Conservation (phyloP, 2,797 vertebrate species). For the Gambusia yucatana region DNA sequence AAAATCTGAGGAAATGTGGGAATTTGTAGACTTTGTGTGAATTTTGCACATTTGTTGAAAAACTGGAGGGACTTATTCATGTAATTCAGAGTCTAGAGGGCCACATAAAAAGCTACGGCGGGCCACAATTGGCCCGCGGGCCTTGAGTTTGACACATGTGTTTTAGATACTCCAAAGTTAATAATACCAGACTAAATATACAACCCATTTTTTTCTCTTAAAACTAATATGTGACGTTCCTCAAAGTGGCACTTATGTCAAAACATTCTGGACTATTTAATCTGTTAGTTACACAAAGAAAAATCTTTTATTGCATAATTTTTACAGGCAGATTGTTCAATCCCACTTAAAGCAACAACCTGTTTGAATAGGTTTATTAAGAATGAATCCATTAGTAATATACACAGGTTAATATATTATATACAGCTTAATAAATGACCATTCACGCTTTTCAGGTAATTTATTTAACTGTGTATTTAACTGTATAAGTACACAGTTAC, state of each 20-base stretch:
- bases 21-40: too few species aligned
- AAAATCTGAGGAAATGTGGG: too few species aligned
- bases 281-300: background rate
- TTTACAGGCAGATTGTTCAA: background rate
- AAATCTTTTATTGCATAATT: background rate
- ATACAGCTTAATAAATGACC: conserved; percentile 31
- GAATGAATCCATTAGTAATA: conserved; percentile 28
- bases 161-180: background rate
- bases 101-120: too few species aligned
- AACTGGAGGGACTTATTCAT: too few species aligned
- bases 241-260: background rate
- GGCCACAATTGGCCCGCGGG: too few species aligned
- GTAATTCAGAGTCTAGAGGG: too few species aligned
- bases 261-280: background rate
- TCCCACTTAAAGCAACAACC: conserved; percentile 13
- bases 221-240: too few species aligned
- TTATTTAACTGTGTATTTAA: conserved; percentile 1
- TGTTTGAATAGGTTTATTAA: conserved; percentile 50
- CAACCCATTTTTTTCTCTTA: background rate
- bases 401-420: conserved; percentile 19
- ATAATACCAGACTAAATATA: background rate
- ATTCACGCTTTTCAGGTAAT: conserved; percentile 8
- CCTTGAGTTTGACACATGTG: too few species aligned
- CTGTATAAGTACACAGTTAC: too few species aligned
- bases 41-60: too few species aligned